A percentile compares a stretch with the other conserved stretches of the same genome.
Conservation (phyloP, 2,797 vertebrate genomes). For the Manis javanica region DNA sequence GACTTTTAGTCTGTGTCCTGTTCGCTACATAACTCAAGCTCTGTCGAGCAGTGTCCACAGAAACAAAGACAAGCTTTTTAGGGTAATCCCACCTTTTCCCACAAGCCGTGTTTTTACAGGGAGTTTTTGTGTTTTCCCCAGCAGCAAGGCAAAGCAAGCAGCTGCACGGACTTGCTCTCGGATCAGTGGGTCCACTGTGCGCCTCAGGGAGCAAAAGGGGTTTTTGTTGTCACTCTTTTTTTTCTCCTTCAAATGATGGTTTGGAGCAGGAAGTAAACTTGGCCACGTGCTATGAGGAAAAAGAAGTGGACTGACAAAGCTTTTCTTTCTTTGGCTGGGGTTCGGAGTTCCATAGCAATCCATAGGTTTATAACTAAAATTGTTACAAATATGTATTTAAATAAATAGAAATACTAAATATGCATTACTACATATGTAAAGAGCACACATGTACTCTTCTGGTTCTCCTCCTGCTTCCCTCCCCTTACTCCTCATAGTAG, state of each 20-base stretch:
- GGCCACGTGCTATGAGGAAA: background rate
- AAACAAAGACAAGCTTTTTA: conserved; percentile 72
- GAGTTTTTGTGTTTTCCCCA: conserved; percentile 59
- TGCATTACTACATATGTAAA: background rate
- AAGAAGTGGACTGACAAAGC: conserved; percentile 9
- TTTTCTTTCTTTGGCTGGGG: background rate
- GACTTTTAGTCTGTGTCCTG: background rate
- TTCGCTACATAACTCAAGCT: background rate
- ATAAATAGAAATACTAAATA: too few species aligned
- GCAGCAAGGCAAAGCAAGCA: conserved; percentile 67
- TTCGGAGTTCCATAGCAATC: conserved; percentile 37
- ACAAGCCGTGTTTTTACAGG: conserved; percentile 63
- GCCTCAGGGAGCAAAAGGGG: conserved; percentile 30
- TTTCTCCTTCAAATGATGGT: background rate
- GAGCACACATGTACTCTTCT: background rate
- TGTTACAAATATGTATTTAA: background rate
- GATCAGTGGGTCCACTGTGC: conserved; percentile 75
- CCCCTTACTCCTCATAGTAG: background rate
- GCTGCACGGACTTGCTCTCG: conserved; percentile 60
- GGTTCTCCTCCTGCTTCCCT: background rate
- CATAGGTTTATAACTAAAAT: conserved; percentile 5
- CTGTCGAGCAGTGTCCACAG: background rate
- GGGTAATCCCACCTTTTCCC: conserved; percentile 63
- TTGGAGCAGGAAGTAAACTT: conserved; percentile 45
- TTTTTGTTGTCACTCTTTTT: conserved; percentile 28